Evolutionary conservation across 2,888 invertebrate genomes (phyloP).

Genomic region (Noctuana brunneofusca): DNA sequence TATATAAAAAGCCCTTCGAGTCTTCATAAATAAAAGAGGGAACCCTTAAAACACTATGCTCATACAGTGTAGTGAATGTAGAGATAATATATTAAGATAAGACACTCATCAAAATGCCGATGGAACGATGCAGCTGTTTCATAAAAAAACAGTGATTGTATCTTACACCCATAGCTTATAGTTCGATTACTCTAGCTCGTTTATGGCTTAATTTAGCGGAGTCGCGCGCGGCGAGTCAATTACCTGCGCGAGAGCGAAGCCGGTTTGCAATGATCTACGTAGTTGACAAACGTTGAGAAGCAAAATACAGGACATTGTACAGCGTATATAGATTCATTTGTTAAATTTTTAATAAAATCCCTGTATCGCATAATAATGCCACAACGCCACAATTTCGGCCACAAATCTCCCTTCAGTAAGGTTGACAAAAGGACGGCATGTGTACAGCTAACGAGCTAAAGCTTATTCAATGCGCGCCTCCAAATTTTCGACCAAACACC

Average conservation of each 20-base stretch:
- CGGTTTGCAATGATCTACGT: constrained; percentile 64
- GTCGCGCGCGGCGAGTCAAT: constrained; percentile 60
- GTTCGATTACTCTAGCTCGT: constrained; percentile 52
- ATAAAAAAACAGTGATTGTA: constrained; percentile 13
- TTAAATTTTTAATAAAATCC: background rate
- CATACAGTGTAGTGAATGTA: background rate
- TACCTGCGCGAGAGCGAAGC: constrained; percentile 77
- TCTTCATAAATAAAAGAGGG: background rate
- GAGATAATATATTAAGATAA: background rate
- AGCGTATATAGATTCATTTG: background rate
- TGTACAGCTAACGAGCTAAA: too few relatives aligned
- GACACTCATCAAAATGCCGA: constrained; percentile 8
- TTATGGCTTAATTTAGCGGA: constrained; percentile 77
- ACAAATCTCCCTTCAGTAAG: too few relatives aligned
- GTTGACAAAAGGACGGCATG: too few relatives aligned
- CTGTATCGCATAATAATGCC: background rate
- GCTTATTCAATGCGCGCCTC: too few relatives aligned
- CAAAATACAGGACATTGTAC: background rate
- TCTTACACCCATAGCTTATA: constrained; percentile 16
- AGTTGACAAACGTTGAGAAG: background rate
- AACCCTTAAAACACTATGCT: background rate
- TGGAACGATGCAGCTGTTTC: constrained; percentile 2
- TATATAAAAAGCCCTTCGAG: background rate
- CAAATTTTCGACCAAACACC: too few relatives aligned
- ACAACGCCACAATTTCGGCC: too few relatives aligned